phyloP scores from a whole-genome alignment of 2,113 vertebrate species.

The Nestor notabilis region DNA sequence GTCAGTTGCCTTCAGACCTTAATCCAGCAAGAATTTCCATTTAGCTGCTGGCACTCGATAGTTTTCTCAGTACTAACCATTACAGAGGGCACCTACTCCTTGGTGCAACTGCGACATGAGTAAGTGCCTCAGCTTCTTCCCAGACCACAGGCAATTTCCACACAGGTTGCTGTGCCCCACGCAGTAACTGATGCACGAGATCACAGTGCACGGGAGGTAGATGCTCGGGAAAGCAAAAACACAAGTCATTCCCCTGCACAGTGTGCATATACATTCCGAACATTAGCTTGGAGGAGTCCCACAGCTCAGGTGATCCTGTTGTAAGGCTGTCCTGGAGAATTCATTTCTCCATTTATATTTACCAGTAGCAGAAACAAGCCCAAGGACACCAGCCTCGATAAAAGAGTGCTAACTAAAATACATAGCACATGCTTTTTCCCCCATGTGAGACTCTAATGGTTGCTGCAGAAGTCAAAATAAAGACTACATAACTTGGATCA shows the following conservation, averaged over 20 bases:
- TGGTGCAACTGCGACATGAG: neutral
- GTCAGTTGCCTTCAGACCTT: neutral
- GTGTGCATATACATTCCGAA: neutral
- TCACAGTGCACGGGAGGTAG: fast-evolving
- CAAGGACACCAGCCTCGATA: neutral
- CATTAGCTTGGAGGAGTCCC: neutral
- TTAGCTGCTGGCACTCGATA: neutral
- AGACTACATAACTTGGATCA: neutral
- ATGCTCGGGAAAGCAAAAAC: neutral
- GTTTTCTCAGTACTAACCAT: neutral
- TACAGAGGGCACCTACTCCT: fast-evolving
- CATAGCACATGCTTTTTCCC: neutral
- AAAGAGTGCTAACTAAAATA: neutral
- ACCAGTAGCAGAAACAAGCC: neutral
- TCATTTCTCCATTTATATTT: neutral
- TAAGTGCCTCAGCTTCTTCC: neutral
- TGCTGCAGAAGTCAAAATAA: neutral
- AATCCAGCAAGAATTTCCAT: neutral
- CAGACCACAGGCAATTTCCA: fast-evolving
- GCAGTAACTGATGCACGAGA: neutral
- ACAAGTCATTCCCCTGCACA: neutral
- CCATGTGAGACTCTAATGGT: neutral
- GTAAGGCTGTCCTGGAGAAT: neutral
- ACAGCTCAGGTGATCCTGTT: neutral
- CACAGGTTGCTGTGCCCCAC: neutral